phyloP scores from a whole-genome alignment of 2,113 vertebrate species.

The Callopanchax toddi region DNA sequence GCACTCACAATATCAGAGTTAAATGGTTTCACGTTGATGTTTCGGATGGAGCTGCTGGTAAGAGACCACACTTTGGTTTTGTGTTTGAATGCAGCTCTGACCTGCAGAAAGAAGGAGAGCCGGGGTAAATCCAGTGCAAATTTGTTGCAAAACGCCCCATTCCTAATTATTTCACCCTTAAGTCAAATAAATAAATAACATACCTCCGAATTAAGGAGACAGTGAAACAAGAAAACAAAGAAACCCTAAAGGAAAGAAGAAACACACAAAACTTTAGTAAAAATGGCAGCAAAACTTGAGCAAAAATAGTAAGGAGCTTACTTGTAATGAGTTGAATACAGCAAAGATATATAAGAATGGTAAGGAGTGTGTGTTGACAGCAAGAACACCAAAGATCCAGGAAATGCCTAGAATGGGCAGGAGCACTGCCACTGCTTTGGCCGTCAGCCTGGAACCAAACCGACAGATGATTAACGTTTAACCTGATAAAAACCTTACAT shows the following conservation, averaged over 20 bases:
- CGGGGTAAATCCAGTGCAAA: neutral
- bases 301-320: conserved; percentile 61
- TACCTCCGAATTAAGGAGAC: conserved; percentile 98
- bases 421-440: conserved; percentile 93
- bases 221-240: conserved; percentile 98
- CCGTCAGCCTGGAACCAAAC: conserved; percentile 83
- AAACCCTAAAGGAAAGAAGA: conserved; percentile 83
- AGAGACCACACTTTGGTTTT: conserved; percentile 99
- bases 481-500: neutral
- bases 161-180: no score
- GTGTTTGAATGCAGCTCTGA: conserved; percentile 97
- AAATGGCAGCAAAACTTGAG: neutral
- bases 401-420: conserved; percentile 95
- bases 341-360: conserved; percentile 95
- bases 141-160: neutral
- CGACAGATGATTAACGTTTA: conserved; percentile 2
- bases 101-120: conserved; percentile 74
- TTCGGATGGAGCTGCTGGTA: conserved; percentile 90
- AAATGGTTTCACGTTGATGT: conserved; percentile 89
- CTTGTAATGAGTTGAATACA: conserved; percentile 94
- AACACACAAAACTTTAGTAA: conserved; percentile 2
- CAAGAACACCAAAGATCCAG: conserved; percentile 95
- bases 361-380: conserved; percentile 86
- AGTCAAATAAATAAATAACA: neutral
- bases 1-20: conserved; percentile 93